A percentile compares a stretch with the other conserved stretches of the same genome.
phyloP scores from a whole-genome alignment of 2,113 vertebrate genomes.

The Caloenas nicobarica region DNA sequence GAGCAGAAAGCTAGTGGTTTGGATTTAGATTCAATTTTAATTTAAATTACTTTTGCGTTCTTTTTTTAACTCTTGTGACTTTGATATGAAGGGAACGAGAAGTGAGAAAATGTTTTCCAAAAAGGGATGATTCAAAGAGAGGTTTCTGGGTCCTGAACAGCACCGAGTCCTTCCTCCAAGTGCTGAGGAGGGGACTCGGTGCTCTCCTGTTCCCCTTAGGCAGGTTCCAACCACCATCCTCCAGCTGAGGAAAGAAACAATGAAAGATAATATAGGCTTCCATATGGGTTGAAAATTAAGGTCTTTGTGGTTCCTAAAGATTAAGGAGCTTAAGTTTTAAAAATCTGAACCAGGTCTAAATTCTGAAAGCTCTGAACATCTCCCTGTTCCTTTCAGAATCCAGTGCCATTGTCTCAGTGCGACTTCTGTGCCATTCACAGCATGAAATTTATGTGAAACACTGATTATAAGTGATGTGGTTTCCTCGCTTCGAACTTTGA shows the following conservation, averaged over 20 bases:
- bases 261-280: not conserved
- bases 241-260: not conserved
- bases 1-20: not conserved
- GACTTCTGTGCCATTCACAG: fast-evolving
- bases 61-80: not conserved
- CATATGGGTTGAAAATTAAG: not conserved
- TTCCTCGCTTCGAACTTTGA: not conserved
- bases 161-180: not conserved
- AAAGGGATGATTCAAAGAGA: not conserved
- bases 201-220: not conserved
- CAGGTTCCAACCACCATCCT: not conserved
- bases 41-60: not conserved
- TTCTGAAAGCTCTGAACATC: not conserved
- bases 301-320: not conserved
- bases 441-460: not conserved
- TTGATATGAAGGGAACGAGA: not conserved
- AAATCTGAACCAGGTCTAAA: not conserved
- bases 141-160: not conserved
- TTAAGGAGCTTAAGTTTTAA: not conserved
- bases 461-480: not conserved
- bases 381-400: not conserved
- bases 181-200: not conserved
- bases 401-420: not conserved
- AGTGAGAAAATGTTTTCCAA: not conserved
- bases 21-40: not conserved